Evolutionary conservation across 2,888 invertebrate species (phyloP), one percentile per base, ranked within the genome.

Genomic region (Melinopterus prodromus): DNA sequence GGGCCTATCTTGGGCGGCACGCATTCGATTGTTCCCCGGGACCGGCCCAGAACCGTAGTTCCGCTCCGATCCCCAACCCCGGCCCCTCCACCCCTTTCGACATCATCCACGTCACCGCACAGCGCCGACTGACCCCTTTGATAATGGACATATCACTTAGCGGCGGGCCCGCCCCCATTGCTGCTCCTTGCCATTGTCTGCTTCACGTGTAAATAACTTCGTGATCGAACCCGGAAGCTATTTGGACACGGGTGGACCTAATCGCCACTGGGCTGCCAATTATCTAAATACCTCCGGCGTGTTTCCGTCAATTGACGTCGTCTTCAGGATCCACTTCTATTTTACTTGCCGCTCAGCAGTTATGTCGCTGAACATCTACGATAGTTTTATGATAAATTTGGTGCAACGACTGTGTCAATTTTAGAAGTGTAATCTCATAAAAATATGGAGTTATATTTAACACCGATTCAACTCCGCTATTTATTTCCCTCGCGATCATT

Each of bases 111-210:
- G 53, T 53, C 53, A 53, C 53, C 53, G 53, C 53, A 53, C 53
- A 53, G 53, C 53, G 53, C 5, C 53, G 53, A 12, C 53, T 53
- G 53, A 53, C 53, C 53, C 53, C 53, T 53, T 53, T 53, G 38
- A 69, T 77, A 77, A 77, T 77, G 77, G 77, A 77, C 77, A 77
- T 69, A 77, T 77, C 77, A 77, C 77, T 77, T 77, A 77, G 71
- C 77, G 71, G 71, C 71, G 71, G 37, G 70, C 77, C 7, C 53
- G 53, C 53, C 53, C 12, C 53, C 53, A 53, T 12, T 12, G 7
- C 12, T 53, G 53, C 9, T 71, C 37, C 26, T 15, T 71, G 77
- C 74, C 74, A 74, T 74, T 74, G 37, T 74, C 74, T 16, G 74
- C 53, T 53, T 53, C 5, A 53, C 53, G 53, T 53, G 53, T 53